These are phyloP conservation scores for Tetropium fuscum DNA, from an alignment of 2,888 invertebrate species.

Conservation along the genomic window DNA sequence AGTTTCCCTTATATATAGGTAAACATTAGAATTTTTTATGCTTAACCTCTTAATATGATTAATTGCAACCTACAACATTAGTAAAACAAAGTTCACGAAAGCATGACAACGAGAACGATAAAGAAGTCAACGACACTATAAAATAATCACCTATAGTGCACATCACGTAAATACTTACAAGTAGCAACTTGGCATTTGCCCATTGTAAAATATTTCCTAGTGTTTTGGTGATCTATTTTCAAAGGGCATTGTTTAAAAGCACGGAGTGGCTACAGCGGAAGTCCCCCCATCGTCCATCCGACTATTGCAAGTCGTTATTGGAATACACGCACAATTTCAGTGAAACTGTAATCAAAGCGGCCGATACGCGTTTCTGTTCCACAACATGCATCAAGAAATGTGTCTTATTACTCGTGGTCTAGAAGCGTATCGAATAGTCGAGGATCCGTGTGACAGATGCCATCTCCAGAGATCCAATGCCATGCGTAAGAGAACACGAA, in stretches of 20 bases:
- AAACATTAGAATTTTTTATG: no score
- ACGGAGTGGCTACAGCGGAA: conserved; percentile 36
- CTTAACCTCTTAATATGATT: not conserved
- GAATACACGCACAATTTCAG: not conserved
- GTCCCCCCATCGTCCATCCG: conserved; percentile 22
- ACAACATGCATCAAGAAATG: conserved; percentile 31
- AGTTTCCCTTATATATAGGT: no score
- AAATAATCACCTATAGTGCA: conserved; percentile 23
- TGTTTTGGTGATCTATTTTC: conserved; percentile 37
- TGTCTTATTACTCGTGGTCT: conserved; percentile 33
- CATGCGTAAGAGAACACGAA: conserved; percentile 35
- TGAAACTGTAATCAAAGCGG: conserved; percentile 9
- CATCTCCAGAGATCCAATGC: conserved; percentile 45
- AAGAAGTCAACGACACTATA: conserved; percentile 36
- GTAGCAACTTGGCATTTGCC: conserved; percentile 6
- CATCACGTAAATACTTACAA: conserved; percentile 10
- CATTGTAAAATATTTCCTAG: conserved; percentile 10
- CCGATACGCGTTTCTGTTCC: no score
- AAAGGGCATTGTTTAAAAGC: conserved; percentile 36
- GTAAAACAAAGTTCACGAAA: conserved; percentile 2
- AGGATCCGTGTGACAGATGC: conserved; percentile 24
- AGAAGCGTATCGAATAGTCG: conserved; percentile 32
- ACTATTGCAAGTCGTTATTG: not conserved
- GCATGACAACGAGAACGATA: conserved; percentile 14
- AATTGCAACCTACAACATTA: no score